Evolutionary conservation across 2,113 vertebrate genomes (phyloP).

Genomic region (Bufo bufo): DNA sequence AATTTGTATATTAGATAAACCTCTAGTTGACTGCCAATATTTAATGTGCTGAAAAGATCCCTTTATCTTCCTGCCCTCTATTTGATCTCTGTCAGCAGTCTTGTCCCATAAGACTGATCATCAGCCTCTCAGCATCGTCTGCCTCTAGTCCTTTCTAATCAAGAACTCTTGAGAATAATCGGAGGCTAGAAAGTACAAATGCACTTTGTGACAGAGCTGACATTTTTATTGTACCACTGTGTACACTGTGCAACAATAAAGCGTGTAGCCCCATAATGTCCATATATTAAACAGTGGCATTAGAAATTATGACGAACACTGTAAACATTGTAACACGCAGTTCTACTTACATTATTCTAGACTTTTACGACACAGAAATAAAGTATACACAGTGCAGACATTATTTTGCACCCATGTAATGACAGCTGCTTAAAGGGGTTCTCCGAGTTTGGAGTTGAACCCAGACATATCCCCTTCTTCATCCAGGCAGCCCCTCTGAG

Average conservation of each 20-base stretch:
- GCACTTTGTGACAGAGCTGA: conserved; percentile 34
- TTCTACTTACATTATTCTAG: not conserved
- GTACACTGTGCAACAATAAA: not conserved
- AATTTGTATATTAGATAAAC: not conserved
- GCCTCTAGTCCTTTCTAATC: conserved; percentile 15
- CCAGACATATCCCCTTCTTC: no score
- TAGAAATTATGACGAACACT: not conserved
- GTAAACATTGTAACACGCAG: not conserved
- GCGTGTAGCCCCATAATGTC: not conserved
- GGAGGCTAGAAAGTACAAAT: conserved; percentile 23
- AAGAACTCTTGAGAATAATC: conserved; percentile 33
- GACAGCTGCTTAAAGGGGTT: not conserved
- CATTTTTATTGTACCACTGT: not conserved
- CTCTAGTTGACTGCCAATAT: conserved; percentile 9
- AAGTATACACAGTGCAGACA: not conserved
- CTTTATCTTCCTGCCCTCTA: conserved; percentile 40
- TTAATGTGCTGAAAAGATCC: conserved; percentile 34
- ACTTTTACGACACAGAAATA: not conserved
- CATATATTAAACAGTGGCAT: not conserved
- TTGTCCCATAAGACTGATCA: conserved; percentile 42
- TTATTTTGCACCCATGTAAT: not conserved
- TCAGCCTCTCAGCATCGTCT: conserved; percentile 18
- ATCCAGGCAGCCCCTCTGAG: no score
- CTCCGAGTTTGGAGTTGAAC: no score
- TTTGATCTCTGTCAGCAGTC: conserved; percentile 44